Base-by-base conservation (phyloP, 2,888 invertebrate genomes). In the Lepidochrysops patricia region DNA sequence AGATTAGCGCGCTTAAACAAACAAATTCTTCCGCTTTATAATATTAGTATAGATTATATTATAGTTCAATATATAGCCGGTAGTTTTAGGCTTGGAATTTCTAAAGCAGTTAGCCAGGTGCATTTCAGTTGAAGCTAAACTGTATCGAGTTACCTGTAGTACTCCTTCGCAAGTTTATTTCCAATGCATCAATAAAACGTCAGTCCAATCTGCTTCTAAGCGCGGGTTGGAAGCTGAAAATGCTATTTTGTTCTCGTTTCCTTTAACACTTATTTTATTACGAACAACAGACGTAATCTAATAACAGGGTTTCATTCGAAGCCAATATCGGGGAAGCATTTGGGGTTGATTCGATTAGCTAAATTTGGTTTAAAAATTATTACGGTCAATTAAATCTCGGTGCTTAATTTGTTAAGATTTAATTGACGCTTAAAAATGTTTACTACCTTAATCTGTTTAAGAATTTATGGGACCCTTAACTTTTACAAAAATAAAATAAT, bases 171-270 rank as follows among this genome's bases (percentile, higher is more conserved):
- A 66, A 50, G 57, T 61, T 61, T 67, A 64, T 68, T 72, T 67
- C 75, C 72, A 74, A 74, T 67, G 74, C 75, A 76, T 78, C 75
- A 79, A 74, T 77, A 75, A 76, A 74, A 63, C 62, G 62, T 66
- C 66, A 65, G 61, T 63, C 63, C 62, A 66, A 66, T 64, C 66
- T 63, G 62, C 57, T 62, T 63, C 56, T 67, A 62, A 63, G 63
- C 60, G 61, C 61, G 54, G 35, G 63, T 58, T 66, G 66, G 63
- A 67, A 66, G 63, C 63, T 62, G 63, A 64, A 56, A 64, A 63
- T 64, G 61, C 58, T 57, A 59, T 66, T 64, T 62, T 59, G 52
- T 61, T 58, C 60, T 57, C 62, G 43, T 63, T 66, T 64, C 60
- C 66, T 63, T 67, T 67, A 63, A 66, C 62, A 63, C 15, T 54